These are phyloP conservation scores for Crematogaster levior DNA, from an alignment of 2,888 invertebrate species.

Conservation along the genomic window DNA sequence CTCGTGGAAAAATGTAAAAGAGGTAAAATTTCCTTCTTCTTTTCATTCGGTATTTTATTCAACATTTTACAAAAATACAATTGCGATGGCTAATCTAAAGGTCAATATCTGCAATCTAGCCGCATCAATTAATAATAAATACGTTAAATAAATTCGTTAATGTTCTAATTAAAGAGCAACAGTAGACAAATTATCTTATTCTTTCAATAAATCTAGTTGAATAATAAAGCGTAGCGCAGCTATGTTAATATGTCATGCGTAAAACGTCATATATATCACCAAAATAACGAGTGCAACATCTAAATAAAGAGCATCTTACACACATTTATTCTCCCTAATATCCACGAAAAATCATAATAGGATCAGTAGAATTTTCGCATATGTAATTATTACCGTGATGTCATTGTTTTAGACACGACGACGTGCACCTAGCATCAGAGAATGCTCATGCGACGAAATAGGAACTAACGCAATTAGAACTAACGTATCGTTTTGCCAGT, in stretches of 20 bases:
- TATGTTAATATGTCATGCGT: background rate
- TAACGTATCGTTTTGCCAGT: slow-evolving; percentile 28
- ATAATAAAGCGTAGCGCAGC: slow-evolving; percentile 28
- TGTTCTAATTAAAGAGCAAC: too few relatives aligned
- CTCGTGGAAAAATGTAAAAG: background rate
- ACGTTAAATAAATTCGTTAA: too few relatives aligned
- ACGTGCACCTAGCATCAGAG: background rate
- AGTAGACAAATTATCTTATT: background rate
- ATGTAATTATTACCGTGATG: background rate
- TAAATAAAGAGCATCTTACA: background rate
- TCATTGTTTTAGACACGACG: background rate
- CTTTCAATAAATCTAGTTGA: background rate
- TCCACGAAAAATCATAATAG: background rate
- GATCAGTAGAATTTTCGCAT: background rate
- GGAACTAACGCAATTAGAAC: slow-evolving; percentile 23
- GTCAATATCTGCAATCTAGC: background rate
- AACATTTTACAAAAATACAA: background rate
- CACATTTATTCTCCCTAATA: background rate
- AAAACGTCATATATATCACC: too few relatives aligned
- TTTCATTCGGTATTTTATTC: background rate
- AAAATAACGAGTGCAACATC: too few relatives aligned
- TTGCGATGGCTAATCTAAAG: background rate
- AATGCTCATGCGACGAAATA: background rate
- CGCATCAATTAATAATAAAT: too few relatives aligned
- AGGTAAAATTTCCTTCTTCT: background rate